Evolutionary conservation across 2,113 vertebrate genomes (phyloP), one percentile per base, ranked within the genome.

Genomic region (Chloropsis hardwickii): DNA sequence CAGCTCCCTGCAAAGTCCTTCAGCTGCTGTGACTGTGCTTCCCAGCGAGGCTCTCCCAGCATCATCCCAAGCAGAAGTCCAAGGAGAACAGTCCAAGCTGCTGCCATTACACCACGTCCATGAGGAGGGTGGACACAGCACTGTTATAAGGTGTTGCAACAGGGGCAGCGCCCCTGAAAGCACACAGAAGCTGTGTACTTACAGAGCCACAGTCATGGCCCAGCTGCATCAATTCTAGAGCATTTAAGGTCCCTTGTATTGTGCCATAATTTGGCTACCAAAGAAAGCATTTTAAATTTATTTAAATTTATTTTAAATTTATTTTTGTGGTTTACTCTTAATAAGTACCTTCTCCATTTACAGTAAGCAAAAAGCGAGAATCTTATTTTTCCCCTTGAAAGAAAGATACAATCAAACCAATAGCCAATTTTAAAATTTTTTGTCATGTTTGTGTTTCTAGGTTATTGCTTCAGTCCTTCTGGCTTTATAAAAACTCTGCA

Each of bases 51-150:
- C 24, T 40, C 35, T 47, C 47, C 48, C 31, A 40, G 48, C 11
- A 58, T 12, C 23, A 28, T 8, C 27, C 28, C 0, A 0, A 2
- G 7, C 20, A 56, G 16, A 60, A 65, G 21, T 4, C 35, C 5
- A 0, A 3, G 20, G 25, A 70, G 42, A 77, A 62, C 0, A 0
- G 17, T 45, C 33, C 67, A 37, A 21, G 3, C 15, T 21, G 45
- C 88, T 85, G 37, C 53, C 3, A 0, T 37, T 37, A 31, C 21
- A 54, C 17, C 27, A 6, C 0, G 0, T 19, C 39, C 60, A 11
- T 1, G 35, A 3, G 4, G 14, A 39, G 7, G 18, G 12, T 9
- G 35, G 14, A 31, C n/a, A 53, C 3, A 23, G 22, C 24, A 25
- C 39, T 20, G 8, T 5, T 1, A 54, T 23, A 35, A 65, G 29